A percentile compares a stretch with the other conserved stretches of the same genome.
These are phyloP conservation scores for Upupa epops DNA, from an alignment of 2,113 vertebrate genomes.

Conservation along the genomic window DNA sequence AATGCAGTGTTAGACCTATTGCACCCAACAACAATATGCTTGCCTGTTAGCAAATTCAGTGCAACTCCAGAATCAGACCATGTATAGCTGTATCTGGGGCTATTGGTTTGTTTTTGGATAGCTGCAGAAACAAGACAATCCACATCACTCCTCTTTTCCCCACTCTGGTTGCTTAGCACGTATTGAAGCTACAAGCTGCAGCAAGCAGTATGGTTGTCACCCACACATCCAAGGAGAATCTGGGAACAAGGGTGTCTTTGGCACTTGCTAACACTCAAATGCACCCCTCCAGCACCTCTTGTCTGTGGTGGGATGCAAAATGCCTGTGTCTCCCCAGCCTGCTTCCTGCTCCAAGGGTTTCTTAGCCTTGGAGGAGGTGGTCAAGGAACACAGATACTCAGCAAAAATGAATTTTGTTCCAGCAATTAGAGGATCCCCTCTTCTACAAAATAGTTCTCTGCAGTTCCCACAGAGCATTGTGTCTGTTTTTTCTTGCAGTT, in stretches of 20 bases:
- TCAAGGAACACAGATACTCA: background rate
- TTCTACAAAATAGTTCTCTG: background rate
- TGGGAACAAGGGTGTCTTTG: background rate
- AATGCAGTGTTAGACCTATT: background rate
- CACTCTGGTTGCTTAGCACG: background rate
- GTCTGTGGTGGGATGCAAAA: background rate
- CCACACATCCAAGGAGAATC: background rate
- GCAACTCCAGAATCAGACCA: background rate
- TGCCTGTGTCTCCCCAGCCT: background rate
- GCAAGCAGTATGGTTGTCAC: background rate
- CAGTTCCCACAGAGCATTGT: background rate
- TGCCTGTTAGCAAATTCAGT: background rate
- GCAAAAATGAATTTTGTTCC: background rate
- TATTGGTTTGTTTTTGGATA: background rate
- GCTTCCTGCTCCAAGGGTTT: background rate
- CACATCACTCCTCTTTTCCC: background rate
- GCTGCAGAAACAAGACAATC: background rate
- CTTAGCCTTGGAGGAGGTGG: background rate
- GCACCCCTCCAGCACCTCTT: background rate
- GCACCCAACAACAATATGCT: background rate
- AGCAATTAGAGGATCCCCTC: background rate
- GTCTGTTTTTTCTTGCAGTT: background rate
- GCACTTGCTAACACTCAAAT: background rate
- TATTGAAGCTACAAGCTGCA: background rate
- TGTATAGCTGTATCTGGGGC: background rate